These are phyloP conservation scores for Myioborus miniatus DNA, from an alignment of 2,797 vertebrate genomes.

Conservation along the genomic window DNA sequence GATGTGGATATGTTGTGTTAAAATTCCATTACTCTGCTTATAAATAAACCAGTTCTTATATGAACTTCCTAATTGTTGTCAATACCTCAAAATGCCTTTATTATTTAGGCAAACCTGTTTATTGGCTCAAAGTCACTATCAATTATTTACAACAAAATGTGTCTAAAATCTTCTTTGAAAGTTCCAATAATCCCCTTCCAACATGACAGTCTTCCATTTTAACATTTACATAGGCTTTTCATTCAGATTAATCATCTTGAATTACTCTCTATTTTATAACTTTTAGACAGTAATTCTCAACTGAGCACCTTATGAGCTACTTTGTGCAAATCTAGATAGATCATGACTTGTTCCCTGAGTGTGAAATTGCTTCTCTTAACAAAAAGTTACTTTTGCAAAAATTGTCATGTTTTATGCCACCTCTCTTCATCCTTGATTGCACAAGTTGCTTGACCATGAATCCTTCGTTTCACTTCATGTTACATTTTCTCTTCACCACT, in stretches of 20 bases:
- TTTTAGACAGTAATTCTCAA: background rate
- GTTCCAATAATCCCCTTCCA: background rate
- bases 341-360: background rate
- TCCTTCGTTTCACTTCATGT: fast-evolving
- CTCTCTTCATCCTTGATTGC: background rate
- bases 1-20: background rate
- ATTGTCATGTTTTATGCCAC: background rate
- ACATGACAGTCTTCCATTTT: background rate
- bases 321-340: background rate
- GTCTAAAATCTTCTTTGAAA: background rate
- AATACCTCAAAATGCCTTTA: background rate
- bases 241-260: background rate
- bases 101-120: background rate
- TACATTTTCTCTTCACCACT: background rate
- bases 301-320: background rate
- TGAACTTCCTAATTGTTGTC: background rate
- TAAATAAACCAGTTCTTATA: background rate
- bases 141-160: background rate
- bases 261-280: background rate
- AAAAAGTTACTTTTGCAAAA: background rate
- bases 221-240: background rate
- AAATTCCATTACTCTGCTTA: background rate
- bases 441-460: background rate
- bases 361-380: background rate
- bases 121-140: background rate